Base-by-base conservation (phyloP, 2,888 invertebrate genomes). In the Lepidonotus clava region DNA sequence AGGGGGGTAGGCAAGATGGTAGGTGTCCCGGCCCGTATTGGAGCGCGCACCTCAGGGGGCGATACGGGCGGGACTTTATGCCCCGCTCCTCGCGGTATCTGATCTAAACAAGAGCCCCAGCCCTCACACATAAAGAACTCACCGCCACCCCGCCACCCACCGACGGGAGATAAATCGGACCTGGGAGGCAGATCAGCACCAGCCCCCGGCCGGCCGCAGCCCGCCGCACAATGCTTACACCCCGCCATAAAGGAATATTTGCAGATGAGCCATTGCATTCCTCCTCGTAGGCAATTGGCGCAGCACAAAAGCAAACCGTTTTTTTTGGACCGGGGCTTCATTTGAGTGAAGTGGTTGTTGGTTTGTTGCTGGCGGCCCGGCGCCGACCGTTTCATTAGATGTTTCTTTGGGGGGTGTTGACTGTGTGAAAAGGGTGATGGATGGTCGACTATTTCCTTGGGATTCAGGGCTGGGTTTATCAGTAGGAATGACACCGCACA, bases 121-220 rank as follows among this genome's bases (percentile, higher is more conserved):
- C 76, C 51, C 80, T 46, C 24, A n/a, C 41, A 80, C 80, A 80
- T 80, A 80, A 80, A 80, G 46, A 41, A 80, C 46, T 80, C 41
- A 32, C 46, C 80, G 46, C 46, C 41, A 80, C 46, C 28, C 41
- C 28, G 36, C 46, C 38, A n/a, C n/a, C n/a, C n/a, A n/a, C n/a
- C n/a, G n/a, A n/a, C n/a, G n/a, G 5, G 1, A 41, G 51, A 80
- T 80, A 80, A 41, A 80, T 80, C 80, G 46, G 46, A 51, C 41
- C 80, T 80, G 32, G 1, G 80, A 32, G 51, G 41, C 21, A 34
- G 1, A 34, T 34, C 21, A 11, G 28, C 28, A 18, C 61, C 61
- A 28, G n/a, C 61, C 61, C 28, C 2, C 61, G 28, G 61, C 61
- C 61, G 5, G n/a, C 61, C 61, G 61, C 2, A 24, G 28, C 28